Base-by-base conservation (phyloP, 2,888 invertebrate genomes). In the Diabrotica balteata region DNA sequence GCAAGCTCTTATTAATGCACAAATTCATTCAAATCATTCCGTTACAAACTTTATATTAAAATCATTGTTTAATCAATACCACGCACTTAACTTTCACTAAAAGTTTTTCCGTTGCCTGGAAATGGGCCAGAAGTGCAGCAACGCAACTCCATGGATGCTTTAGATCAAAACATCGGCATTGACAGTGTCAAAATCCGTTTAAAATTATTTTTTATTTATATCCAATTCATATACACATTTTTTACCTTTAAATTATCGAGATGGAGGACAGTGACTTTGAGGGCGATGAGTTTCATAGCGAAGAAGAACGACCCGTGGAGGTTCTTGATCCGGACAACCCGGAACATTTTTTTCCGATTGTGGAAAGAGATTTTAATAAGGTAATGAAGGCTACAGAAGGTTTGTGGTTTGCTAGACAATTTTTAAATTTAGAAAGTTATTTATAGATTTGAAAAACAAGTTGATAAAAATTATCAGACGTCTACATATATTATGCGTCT, bases 191-290 rank as follows among this genome's bases (percentile, higher is more conserved):
- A 54, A 17, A 54, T n/a, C 54, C 32, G 42, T 42, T 43, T n/a
- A 53, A 53, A 53, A 32, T 32, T 17, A 53, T n/a, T 55, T 60
- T 60, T 52, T 43, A 44, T 7, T 52, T 60, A 22, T 52, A 60
- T 53, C 47, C 7, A 45, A 44, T 9, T 59, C 52, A 47, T 11
- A 53, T 43, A 54, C 6, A 8, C 46, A 59, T 55, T 43, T 60
- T 54, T 54, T 22, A 2, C 8, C 8, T 17, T 46, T 66, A 17
- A 57, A 63, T 42, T 67, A 47, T 47, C 2, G 61, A 64, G 67
- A 83, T 83, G 83, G 81, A 82, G 8, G 82, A 80, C 11, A 78
- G 77, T 63, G 83, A 83, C 61, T 78, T 80, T 55, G 81, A 78
- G 53, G 77, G 75, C 11, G 78, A 77, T 50, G 77, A 75, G 45